Conservation (phyloP, 2,888 invertebrate species). For the Drosophila mimica region DNA sequence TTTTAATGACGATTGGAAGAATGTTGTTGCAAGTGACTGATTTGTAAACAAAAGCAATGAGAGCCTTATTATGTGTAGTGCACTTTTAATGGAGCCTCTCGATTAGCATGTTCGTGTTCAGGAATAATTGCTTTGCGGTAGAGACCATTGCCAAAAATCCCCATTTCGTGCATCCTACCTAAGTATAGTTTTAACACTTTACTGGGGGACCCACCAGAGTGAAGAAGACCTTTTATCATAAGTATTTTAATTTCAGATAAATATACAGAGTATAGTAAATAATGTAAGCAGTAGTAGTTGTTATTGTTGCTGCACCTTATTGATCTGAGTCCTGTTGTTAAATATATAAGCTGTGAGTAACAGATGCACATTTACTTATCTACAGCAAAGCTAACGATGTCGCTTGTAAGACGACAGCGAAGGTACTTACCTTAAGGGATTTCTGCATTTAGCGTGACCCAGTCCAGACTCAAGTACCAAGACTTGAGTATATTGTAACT, state of each 20-base stretch:
- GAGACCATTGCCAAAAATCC: not conserved
- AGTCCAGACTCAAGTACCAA: not conserved
- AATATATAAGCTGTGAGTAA: not conserved
- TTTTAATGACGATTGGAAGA: too few species aligned
- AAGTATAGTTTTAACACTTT: not conserved
- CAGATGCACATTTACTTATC: not conserved
- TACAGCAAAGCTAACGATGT: not conserved
- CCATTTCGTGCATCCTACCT: not conserved
- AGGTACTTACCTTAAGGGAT: too few species aligned
- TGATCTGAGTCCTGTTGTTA: not conserved
- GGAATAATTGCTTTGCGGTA: not conserved
- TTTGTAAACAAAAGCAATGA: too few species aligned
- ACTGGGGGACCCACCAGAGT: not conserved
- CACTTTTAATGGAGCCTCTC: too few species aligned
- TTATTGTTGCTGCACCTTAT: not conserved
- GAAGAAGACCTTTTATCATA: not conserved
- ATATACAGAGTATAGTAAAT: too few species aligned
- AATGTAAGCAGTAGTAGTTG: not conserved
- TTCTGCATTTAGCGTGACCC: not conserved
- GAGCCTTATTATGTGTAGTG: too few species aligned
- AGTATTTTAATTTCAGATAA: not conserved
- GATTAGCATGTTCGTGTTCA: too few species aligned
- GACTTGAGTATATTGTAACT: not conserved
- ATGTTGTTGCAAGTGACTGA: too few species aligned
- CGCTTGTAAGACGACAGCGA: too few species aligned